phyloP scores from a whole-genome alignment of 2,888 invertebrate species.

The Ophioninae sp. region DNA sequence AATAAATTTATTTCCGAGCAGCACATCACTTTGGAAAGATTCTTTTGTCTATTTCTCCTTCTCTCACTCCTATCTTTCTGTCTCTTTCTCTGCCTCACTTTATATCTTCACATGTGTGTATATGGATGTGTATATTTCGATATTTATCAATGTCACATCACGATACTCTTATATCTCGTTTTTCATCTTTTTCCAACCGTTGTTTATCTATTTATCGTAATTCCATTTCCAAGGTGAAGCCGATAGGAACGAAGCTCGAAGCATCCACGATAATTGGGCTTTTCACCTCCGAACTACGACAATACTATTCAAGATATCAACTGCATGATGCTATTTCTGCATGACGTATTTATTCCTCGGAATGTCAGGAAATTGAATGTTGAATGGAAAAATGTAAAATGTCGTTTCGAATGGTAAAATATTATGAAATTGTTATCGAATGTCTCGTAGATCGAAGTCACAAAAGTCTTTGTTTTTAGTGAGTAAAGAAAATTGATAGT shows the following conservation, averaged over 20 bases:
- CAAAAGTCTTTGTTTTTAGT: neutral
- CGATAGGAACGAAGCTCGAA: slow-evolving; percentile 5
- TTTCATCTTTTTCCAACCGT: slow-evolving; percentile 27
- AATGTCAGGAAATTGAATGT: too few species aligned
- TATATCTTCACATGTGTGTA: neutral
- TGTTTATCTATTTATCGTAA: slow-evolving; percentile 29
- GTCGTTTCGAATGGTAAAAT: too few species aligned
- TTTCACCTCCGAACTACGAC: slow-evolving; percentile 36
- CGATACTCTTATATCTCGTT: slow-evolving; percentile 18
- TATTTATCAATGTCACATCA: slow-evolving; percentile 37
- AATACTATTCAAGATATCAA: slow-evolving; percentile 14
- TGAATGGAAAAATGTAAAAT: too few species aligned
- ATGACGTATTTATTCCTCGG: slow-evolving; percentile 40
- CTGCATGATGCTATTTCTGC: slow-evolving; percentile 52
- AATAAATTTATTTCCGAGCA: slow-evolving; percentile 44
- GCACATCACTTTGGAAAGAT: slow-evolving; percentile 57
- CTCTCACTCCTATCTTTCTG: slow-evolving; percentile 1
- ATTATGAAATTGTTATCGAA: slow-evolving; percentile 16
- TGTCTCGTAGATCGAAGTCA: neutral
- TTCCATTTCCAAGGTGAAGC: slow-evolving; percentile 18
- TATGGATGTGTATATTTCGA: slow-evolving; percentile 22
- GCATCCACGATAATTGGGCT: slow-evolving; percentile 32
- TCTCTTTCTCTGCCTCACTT: neutral
- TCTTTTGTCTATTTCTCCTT: slow-evolving; percentile 14
- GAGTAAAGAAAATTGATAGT: neutral